These are phyloP conservation scores for Lucifuga dentata DNA, from an alignment of 2,113 vertebrate species.

Conservation along the genomic window DNA sequence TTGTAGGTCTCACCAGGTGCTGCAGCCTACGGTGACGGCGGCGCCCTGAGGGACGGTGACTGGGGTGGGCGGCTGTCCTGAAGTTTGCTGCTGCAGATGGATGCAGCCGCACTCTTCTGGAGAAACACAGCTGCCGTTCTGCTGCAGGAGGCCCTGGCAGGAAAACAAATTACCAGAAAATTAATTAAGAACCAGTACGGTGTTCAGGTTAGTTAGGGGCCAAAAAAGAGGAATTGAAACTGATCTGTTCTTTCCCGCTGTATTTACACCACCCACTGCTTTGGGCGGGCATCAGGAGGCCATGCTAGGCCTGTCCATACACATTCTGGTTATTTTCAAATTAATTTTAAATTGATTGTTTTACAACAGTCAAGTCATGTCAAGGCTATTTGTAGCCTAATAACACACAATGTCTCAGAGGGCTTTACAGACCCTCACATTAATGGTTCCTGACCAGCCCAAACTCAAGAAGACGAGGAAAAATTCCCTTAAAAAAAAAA, in stretches of 20 bases:
- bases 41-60: constrained; percentile 77
- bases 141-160: constrained; percentile 86
- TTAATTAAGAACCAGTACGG: not conserved
- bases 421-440: no score
- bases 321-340: no score
- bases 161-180: not conserved
- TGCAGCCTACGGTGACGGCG: constrained; percentile 83
- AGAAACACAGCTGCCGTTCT: constrained; percentile 82
- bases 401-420: no score
- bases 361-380: no score
- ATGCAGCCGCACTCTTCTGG: constrained; percentile 83
- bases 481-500: no score
- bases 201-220: not conserved
- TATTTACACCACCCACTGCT: not conserved
- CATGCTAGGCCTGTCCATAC: no score
- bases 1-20: constrained; percentile 84
- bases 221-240: not conserved
- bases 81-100: constrained; percentile 63
- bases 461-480: no score
- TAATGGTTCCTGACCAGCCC: no score
- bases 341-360: no score
- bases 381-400: no score
- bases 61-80: constrained; percentile 57
- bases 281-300: no score
- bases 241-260: not conserved